Percentiles rank a stretch among this genome's conserved stretches.
phyloP scores from a whole-genome alignment of 2,797 vertebrate genomes.

The Oreochromis mossambicus region DNA sequence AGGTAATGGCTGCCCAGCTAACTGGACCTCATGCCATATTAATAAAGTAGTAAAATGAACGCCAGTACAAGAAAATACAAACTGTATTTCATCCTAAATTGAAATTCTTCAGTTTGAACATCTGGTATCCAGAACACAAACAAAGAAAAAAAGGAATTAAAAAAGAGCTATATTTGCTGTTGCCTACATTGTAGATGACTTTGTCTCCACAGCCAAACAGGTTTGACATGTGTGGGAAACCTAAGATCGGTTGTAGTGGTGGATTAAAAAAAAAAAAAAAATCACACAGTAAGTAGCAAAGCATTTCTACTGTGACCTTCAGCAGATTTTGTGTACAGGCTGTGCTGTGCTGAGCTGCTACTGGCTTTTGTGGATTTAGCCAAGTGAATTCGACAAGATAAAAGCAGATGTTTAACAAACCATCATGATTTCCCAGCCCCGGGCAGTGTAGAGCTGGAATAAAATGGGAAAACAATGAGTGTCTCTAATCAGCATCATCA shows the following conservation, averaged over 20 bases:
- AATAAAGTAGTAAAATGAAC: neutral
- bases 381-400: neutral
- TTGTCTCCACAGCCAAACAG: neutral
- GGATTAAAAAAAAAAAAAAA: neutral
- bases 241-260: neutral
- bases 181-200: neutral
- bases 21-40: neutral
- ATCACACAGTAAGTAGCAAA: neutral
- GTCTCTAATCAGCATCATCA: neutral
- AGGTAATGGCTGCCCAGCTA: neutral
- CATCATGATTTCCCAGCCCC: neutral
- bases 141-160: neutral
- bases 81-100: neutral
- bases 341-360: neutral
- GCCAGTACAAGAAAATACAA: neutral
- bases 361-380: neutral
- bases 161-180: neutral
- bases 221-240: neutral
- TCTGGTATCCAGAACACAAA: neutral
- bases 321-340: neutral
- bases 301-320: neutral
- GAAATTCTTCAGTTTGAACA: neutral
- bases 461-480: neutral
- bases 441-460: neutral
- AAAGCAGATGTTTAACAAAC: neutral